Evolutionary conservation across 2,797 vertebrate species (phyloP), one percentile per base, ranked within the genome.

Genomic region (Coreius guichenoti): DNA sequence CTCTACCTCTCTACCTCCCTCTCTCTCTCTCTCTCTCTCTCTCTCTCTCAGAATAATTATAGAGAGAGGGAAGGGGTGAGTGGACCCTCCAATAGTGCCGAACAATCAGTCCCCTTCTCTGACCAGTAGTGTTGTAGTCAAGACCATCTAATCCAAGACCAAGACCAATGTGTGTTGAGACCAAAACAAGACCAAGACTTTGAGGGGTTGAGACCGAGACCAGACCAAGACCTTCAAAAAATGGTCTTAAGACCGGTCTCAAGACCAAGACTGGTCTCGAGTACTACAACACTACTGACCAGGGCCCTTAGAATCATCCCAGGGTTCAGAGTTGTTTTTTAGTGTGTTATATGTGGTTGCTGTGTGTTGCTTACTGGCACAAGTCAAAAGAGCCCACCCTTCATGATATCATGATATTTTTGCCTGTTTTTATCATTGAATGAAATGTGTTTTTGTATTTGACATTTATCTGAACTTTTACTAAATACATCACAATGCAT

Each of bases 21-120:
- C 16, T 84, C 87, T 36, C 75, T 49, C 67, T 82, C 80, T 65
- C 69, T 83, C 73, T 63, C 39, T 76, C 84, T 31, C 45, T 49
- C 14, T 9, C 54, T 56, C 54, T 61, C 56, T 63, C 26, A 29
- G 26, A 63, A 63, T 63, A 31, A 63, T 63, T 63, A 8, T 29
- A 65, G 63, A 65, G 26, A 8, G 61, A 17, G 26, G 29, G 63
- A 31, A 29, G 5, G 26, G 26, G 26, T 8, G 29, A 65, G 63
- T 3, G 7, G 14, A 7, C 11, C 21, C 56, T 23, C 4, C 56
- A 58, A 26, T 26, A n/a, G 56, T 58, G 23, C 11, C 1, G 23
- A 13, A 58, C 56, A 11, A 23, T 9, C 23, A 11, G 56, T 9
- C 23, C 61, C 26, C 58, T 2, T 63, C 2, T 29, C 5, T 63